phyloP scores from a whole-genome alignment of 2,113 vertebrate species.

The Fregata magnificens region DNA sequence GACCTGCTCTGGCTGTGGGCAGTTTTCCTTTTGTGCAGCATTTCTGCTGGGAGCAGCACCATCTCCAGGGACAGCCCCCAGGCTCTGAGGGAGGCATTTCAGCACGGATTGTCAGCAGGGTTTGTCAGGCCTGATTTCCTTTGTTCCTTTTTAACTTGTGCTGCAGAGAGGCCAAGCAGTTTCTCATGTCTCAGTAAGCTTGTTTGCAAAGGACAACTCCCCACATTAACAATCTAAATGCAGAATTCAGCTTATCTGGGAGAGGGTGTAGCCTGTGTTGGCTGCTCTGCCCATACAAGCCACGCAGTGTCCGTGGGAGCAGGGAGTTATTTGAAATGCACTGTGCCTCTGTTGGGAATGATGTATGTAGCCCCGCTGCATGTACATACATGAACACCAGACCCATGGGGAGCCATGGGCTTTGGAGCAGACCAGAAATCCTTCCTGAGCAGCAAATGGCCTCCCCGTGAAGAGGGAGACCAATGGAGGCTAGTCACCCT shows the following conservation, averaged over 20 bases:
- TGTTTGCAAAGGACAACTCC: not conserved
- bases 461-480: not conserved
- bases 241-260: not conserved
- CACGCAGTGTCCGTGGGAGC: accelerated
- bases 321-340: not conserved
- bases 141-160: not conserved
- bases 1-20: not conserved
- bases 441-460: not conserved
- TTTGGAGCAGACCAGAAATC: not conserved
- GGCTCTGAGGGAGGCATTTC: not conserved
- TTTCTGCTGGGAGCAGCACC: not conserved
- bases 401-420: accelerated
- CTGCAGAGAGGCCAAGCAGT: not conserved
- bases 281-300: not conserved
- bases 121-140: not conserved
- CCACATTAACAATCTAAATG: not conserved
- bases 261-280: not conserved
- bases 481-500: not conserved
- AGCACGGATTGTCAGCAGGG: accelerated
- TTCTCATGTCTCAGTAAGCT: not conserved
- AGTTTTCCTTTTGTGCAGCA: not conserved
- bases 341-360: not conserved
- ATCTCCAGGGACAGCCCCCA: not conserved
- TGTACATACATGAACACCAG: not conserved
- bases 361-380: not conserved